These are phyloP conservation scores for Anarrhichthys ocellatus DNA, from an alignment of 2,113 vertebrate species.

Conservation along the genomic window DNA sequence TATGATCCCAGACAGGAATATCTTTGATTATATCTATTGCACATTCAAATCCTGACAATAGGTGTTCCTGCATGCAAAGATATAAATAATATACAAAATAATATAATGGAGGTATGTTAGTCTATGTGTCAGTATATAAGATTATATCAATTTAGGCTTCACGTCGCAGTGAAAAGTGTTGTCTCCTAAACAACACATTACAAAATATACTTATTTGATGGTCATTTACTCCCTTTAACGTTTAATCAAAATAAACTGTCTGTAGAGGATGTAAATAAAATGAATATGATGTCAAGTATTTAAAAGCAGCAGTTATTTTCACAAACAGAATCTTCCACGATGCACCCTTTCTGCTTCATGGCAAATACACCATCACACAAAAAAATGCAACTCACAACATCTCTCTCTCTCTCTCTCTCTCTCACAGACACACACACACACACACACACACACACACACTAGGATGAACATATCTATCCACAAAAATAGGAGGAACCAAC, in stretches of 20 bases:
- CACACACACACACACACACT: neutral
- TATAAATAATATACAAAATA: neutral
- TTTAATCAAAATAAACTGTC: neutral
- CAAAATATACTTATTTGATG: neutral
- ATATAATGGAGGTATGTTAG: neutral
- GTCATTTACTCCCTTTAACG: neutral
- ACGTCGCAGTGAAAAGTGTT: neutral
- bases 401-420: neutral
- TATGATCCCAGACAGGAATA: no score
- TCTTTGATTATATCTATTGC: neutral
- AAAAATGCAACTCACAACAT: neutral
- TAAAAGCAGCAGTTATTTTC: neutral
- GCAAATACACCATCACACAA: neutral
- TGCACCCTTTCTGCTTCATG: neutral
- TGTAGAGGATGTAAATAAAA: neutral
- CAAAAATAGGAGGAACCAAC: neutral
- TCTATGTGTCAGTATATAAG: neutral
- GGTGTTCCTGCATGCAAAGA: neutral
- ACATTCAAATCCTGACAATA: neutral
- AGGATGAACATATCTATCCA: constrained; percentile 3
- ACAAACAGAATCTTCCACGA: neutral
- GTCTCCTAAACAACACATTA: neutral
- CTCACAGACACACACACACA: neutral
- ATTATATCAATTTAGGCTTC: neutral
- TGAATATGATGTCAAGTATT: neutral